Evolutionary conservation across 1,140 invertebrate species (phyloP), one percentile per base, ranked within the genome.

Genomic region (Apolygus lucorum): DNA sequence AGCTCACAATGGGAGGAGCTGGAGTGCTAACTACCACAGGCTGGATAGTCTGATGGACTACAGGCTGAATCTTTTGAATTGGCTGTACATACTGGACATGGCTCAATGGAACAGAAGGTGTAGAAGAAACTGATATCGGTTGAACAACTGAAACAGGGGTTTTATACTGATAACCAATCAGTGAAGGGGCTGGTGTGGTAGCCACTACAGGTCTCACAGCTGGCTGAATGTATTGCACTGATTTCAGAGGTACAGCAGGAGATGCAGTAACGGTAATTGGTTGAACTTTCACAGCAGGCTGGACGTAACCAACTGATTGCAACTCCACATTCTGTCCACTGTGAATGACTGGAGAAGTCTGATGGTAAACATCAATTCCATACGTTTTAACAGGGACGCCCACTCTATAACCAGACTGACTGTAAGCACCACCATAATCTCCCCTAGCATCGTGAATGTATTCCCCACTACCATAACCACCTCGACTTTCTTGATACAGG

Each of bases 341-440:
- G n/a, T n/a, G n/a, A n/a, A n/a, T n/a, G n/a, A n/a, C 17, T 8
- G 34, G 27, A 8, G 62, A 1, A 63, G 17, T 22, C 2, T 21
- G 21, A 25, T 63, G 62, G 68, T 72, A 22, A 27, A 65, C 54
- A 69, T 59, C 4, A 28, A 69, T 21, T 28, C 63, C 28, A n/a
- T 29, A 29, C 1, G 28, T 52, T 42, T 68, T 68, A 1, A 68
- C 42, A 52, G 52, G 34, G 25, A 21, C 26, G 24, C 17, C 70
- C 67, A 68, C 63, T 26, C 68, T 66, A 67, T 72, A 73, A 28
- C 72, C 72, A 62, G 73, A 75, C 24, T 70, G 67, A 34, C 73
- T 70, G 65, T 78, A 79, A 27, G 74, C 71, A 67, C 78, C 78
- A 21, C 75, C 76, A n/a, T n/a, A n/a, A n/a, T n/a, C n/a, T n/a